Evolutionary conservation across 2,113 vertebrate genomes (phyloP), one percentile per base, ranked within the genome.

Genomic region (Gnathochromis pfefferi): DNA sequence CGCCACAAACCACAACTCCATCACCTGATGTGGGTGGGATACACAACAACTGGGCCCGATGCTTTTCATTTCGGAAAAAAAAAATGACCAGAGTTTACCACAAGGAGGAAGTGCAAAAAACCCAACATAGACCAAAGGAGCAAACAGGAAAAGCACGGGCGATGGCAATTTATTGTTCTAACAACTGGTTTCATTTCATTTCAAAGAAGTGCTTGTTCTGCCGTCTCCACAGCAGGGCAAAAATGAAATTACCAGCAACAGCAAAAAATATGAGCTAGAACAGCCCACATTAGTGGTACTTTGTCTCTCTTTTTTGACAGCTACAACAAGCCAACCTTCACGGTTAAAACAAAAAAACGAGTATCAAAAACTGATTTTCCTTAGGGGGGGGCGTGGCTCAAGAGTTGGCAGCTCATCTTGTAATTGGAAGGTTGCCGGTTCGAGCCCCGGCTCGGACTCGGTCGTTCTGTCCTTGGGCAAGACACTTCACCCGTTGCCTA

Each of bases 331-430:
- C 38, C 21, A 73, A 17, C 40, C 68, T 26, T 45, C 38, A 10
- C 1, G 14, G 8, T 45, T 73, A 45, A 26, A 63, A 63, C 28
- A 63, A 11, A 33, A 33, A 60, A 60, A 13, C 2, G 2, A 75
- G 21, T 47, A 5, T 9, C 0, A 1, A 28, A 2, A 47, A 47
- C 21, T 17, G 3, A 4, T 47, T 14, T 26, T 75, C 14, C 0
- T 31, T 58, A 58, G 26, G 14, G 26, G 14, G 1, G 7, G 31
- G 0, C 14, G 7, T 6, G 55, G 23, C 23, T 57, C 13, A 0
- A 58, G 23, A 1, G 55, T 58, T 28, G 13, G 3, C 7, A 28
- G 55, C 1, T 58, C 55, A 1, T 16, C 55, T 4, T 58, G 55
- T 28, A 58, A 58, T 58, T 0, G 13, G 13, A 28, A 58, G 55